phyloP scores from a whole-genome alignment of 2,797 vertebrate species.

The Catamblyrhynchus diadema region DNA sequence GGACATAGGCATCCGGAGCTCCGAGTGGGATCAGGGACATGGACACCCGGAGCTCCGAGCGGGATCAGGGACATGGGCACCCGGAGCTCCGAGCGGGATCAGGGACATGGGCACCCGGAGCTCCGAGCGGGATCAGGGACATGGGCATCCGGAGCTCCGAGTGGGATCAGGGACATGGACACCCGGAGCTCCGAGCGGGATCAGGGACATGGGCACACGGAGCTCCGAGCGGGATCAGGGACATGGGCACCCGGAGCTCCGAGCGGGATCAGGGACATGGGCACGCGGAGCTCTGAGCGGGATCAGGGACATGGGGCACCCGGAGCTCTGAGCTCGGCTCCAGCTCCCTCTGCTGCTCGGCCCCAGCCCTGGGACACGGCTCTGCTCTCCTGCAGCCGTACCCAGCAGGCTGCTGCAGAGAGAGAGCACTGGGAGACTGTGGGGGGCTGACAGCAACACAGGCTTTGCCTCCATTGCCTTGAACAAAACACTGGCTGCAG shows the following conservation, averaged over 20 bases:
- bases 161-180: neutral
- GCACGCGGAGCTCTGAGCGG: no score
- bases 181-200: no score
- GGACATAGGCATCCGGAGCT: no score
- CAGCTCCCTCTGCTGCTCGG: conserved; percentile 66
- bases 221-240: neutral
- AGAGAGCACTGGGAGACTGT: neutral
- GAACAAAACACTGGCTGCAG: neutral
- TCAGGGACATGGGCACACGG: no score
- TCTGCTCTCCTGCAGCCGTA: neutral
- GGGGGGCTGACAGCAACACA: rapidly evolving
- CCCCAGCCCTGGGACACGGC: neutral
- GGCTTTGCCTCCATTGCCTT: neutral
- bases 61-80: neutral
- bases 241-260: no score
- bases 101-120: no score
- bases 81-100: neutral
- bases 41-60: no score
- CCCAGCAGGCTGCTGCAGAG: no score
- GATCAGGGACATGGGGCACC: neutral
- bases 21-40: no score
- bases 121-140: neutral
- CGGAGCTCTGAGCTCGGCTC: neutral
- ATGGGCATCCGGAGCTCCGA: neutral
- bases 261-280: no score